These are phyloP conservation scores for Garrulus glandarius DNA, from an alignment of 2,797 vertebrate species.

Conservation along the genomic window DNA sequence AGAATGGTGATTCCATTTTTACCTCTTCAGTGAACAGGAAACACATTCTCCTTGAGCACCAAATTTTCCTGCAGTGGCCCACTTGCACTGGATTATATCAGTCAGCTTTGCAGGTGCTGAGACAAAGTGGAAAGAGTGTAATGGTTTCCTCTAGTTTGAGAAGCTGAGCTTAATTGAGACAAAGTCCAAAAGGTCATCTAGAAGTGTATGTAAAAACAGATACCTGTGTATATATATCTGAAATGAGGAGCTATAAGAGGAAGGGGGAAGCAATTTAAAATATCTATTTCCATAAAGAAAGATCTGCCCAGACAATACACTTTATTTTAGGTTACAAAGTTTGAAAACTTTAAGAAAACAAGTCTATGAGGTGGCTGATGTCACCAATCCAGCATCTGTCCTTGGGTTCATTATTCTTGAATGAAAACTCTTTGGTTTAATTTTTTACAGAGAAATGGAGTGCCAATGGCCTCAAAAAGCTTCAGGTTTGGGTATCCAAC, in stretches of 20 bases:
- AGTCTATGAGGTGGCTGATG: background rate
- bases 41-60: constrained; percentile 44
- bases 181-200: background rate
- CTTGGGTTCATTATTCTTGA: background rate
- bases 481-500: background rate
- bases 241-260: background rate
- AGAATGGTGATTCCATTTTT: constrained; percentile 67
- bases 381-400: background rate
- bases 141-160: background rate
- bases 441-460: background rate
- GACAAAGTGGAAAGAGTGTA: background rate
- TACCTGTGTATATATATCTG: background rate
- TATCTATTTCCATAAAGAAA: background rate
- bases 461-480: background rate
- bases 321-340: background rate
- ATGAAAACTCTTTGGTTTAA: background rate
- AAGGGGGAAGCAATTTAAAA: background rate
- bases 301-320: background rate
- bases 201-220: background rate
- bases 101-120: constrained; percentile 31
- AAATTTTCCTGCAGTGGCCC: constrained; percentile 33
- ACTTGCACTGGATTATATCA: background rate
- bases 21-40: constrained; percentile 58
- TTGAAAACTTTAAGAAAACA: background rate
- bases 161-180: background rate